A percentile compares a stretch with the other conserved stretches of the same genome.
Evolutionary conservation across 1,140 invertebrate species (phyloP).

Genomic region (Drosophila takahashii): DNA sequence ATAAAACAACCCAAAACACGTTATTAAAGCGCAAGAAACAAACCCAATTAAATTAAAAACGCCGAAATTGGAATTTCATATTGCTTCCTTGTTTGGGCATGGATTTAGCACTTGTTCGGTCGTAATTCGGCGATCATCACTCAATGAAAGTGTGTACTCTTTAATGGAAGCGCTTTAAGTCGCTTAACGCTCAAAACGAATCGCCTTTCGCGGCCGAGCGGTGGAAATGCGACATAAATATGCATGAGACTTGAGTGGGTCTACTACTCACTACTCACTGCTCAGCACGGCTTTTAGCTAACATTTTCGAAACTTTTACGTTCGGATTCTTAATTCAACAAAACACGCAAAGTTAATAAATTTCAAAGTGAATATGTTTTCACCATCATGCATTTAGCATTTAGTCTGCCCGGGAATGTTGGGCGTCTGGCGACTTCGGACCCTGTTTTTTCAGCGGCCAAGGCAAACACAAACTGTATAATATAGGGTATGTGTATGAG

Average conservation of each 20-base stretch:
- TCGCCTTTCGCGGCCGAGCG: slow-evolving; percentile 14
- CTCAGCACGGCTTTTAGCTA: slow-evolving; percentile 59
- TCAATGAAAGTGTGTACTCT: slow-evolving; percentile 43
- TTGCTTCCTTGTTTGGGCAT: slow-evolving; percentile 22
- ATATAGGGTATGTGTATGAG: neutral
- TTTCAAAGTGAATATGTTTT: slow-evolving; percentile 83
- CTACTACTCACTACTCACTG: slow-evolving; percentile 25
- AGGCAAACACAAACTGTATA: neutral
- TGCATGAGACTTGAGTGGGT: slow-evolving; percentile 61
- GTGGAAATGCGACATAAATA: slow-evolving; percentile 54
- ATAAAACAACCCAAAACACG: slow-evolving; percentile 24
- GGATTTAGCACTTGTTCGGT: slow-evolving; percentile 27
- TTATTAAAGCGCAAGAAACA: slow-evolving; percentile 4
- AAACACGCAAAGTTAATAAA: slow-evolving; percentile 82
- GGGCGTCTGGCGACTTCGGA: slow-evolving; percentile 46
- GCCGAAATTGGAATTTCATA: slow-evolving; percentile 10
- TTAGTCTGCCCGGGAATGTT: slow-evolving; percentile 60
- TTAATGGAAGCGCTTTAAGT: slow-evolving; percentile 53
- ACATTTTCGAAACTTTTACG: slow-evolving; percentile 76
- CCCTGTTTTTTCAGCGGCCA: slow-evolving; percentile 12
- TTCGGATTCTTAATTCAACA: slow-evolving; percentile 80
- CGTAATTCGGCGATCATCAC: slow-evolving; percentile 40
- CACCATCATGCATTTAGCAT: slow-evolving; percentile 81
- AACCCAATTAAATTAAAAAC: slow-evolving; percentile 9
- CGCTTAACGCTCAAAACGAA: slow-evolving; percentile 30